phyloP scores from a whole-genome alignment of 2,888 invertebrate genomes.

The Mythimna loreyi region DNA sequence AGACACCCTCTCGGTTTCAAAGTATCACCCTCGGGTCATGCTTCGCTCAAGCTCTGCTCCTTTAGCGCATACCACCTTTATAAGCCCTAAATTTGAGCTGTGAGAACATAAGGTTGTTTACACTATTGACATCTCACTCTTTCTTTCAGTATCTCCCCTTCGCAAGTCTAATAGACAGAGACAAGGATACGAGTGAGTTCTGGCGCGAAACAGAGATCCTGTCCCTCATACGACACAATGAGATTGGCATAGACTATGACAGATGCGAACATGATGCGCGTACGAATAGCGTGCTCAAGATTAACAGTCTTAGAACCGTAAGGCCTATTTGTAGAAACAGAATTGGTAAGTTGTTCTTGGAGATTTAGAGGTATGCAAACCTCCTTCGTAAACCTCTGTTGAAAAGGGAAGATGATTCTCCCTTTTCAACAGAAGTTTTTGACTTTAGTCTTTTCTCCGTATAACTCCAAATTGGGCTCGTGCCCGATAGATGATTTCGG shows the following conservation, averaged over 20 bases:
- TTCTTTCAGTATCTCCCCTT: conserved; percentile 81
- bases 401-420: too few species aligned
- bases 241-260: conserved; percentile 78
- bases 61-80: too few species aligned
- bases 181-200: conserved; percentile 84
- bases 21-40: too few species aligned
- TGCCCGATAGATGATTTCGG: too few species aligned
- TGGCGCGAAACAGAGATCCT: conserved; percentile 87
- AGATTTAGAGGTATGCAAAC: too few species aligned
- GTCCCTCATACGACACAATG: conserved; percentile 76
- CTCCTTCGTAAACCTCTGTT: too few species aligned
- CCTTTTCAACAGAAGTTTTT: too few species aligned
- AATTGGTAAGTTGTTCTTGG: conserved; percentile 71
- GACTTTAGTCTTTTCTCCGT: too few species aligned
- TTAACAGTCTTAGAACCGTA: conserved; percentile 76
- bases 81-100: too few species aligned
- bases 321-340: conserved; percentile 80
- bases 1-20: too few species aligned
- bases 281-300: conserved; percentile 63
- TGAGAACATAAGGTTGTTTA: neutral
- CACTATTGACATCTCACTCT: neutral
- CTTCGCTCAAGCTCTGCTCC: too few species aligned
- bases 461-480: too few species aligned
- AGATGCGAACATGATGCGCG: conserved; percentile 72
- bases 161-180: conserved; percentile 78